phyloP scores from a whole-genome alignment of 2,888 invertebrate genomes.

The Drosophila ochracea region DNA sequence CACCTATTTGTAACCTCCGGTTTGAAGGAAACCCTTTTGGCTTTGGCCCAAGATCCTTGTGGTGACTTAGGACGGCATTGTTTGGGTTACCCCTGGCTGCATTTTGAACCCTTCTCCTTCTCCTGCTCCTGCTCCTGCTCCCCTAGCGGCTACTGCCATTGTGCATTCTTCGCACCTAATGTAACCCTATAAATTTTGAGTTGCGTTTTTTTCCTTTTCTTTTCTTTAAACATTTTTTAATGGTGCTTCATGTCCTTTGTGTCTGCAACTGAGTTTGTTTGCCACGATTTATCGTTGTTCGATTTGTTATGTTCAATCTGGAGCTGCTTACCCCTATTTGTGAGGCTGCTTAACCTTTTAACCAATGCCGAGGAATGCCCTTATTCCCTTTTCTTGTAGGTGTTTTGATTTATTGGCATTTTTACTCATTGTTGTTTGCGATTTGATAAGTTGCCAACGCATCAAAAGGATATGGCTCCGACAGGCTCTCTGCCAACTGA shows the following conservation, averaged over 20 bases:
- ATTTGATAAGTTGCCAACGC: conserved; percentile 65
- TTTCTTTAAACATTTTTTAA: conserved; percentile 59
- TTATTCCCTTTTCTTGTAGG: conserved; percentile 58
- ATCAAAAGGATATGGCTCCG: conserved; percentile 50
- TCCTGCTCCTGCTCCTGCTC: background rate
- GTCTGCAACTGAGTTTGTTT: conserved; percentile 44
- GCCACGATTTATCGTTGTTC: conserved; percentile 69
- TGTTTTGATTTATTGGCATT: conserved; percentile 76
- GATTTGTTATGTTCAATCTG: conserved; percentile 70
- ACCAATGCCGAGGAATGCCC: conserved; percentile 32
- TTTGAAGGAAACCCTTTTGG: conserved; percentile 32
- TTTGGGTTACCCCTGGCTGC: conserved; percentile 31
- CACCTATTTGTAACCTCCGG: conserved; percentile 33
- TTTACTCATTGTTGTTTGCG: conserved; percentile 68
- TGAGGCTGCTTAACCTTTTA: conserved; percentile 64
- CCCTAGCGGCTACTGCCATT: conserved; percentile 7
- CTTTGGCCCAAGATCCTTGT: conserved; percentile 42
- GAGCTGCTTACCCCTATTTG: conserved; percentile 45
- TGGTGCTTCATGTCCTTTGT: conserved; percentile 61
- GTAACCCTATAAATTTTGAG: conserved; percentile 62
- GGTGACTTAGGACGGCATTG: conserved; percentile 59
- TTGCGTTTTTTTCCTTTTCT: conserved; percentile 26
- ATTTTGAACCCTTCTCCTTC: background rate
- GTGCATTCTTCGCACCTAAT: conserved; percentile 58
- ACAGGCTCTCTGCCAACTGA: conserved; percentile 22